phyloP scores from a whole-genome alignment of 1,140 invertebrate genomes.

The Drosophila pectinifera region DNA sequence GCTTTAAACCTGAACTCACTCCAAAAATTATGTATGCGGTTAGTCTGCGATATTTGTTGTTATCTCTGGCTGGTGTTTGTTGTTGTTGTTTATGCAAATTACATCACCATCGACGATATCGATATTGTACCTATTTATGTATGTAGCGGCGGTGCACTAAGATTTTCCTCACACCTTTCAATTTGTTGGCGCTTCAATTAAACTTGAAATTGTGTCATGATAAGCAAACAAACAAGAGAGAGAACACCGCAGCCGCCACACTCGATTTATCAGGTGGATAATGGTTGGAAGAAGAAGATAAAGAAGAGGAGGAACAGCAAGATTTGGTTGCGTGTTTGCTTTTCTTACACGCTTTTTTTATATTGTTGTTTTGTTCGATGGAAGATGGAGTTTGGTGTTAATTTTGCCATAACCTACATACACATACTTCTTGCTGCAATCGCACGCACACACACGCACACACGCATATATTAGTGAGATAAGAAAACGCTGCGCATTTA shows the following conservation, averaged over 20 bases:
- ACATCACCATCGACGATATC: conserved; percentile 62
- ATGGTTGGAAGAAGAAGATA: not conserved
- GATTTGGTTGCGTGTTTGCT: conserved; percentile 70
- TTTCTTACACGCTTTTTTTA: conserved; percentile 25
- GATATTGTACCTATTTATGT: conserved; percentile 16
- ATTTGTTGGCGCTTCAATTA: conserved; percentile 66
- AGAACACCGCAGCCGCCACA: conserved; percentile 26
- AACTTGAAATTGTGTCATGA: conserved; percentile 65
- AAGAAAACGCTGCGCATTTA: conserved; percentile 79
- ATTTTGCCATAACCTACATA: conserved; percentile 74
- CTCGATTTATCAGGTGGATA: conserved; percentile 27
- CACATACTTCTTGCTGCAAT: conserved; percentile 67
- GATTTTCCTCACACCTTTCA: conserved; percentile 62
- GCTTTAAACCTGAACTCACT: conserved; percentile 75
- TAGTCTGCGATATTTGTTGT: conserved; percentile 48
- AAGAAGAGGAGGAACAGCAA: conserved; percentile 29
- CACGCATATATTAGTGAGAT: conserved; percentile 48
- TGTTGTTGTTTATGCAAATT: conserved; percentile 75
- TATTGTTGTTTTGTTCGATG: not conserved
- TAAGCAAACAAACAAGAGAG: conserved; percentile 48
- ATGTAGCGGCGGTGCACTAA: conserved; percentile 19
- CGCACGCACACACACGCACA: conserved; percentile 30
- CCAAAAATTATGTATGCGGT: conserved; percentile 68
- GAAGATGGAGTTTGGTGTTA: conserved; percentile 44
- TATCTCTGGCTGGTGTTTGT: conserved; percentile 24